Percentiles rank a stretch among this genome's conserved stretches.
phyloP scores from a whole-genome alignment of 1,140 invertebrate genomes.

The Helicoverpa armigera region DNA sequence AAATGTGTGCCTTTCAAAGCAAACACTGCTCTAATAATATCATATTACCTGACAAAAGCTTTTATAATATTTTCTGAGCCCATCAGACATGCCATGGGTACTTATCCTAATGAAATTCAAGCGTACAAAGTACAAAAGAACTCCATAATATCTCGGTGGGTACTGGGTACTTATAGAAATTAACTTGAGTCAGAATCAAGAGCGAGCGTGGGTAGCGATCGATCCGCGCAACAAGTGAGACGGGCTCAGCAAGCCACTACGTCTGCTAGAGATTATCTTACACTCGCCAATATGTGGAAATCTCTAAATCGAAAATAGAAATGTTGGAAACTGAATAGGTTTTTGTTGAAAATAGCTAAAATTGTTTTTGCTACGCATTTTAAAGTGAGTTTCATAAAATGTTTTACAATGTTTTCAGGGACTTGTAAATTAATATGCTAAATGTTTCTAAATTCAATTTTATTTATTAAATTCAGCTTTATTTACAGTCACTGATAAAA shows the following conservation, averaged over 20 bases:
- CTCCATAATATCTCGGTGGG: slow-evolving; percentile 50
- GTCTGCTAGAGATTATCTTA: slow-evolving; percentile 39
- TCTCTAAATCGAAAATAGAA: background rate
- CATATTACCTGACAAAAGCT: background rate
- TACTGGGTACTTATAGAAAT: slow-evolving; percentile 67
- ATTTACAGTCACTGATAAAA: too few relatives aligned
- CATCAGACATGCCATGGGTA: background rate
- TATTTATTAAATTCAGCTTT: too few relatives aligned
- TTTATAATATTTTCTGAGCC: slow-evolving; percentile 10
- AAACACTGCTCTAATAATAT: background rate
- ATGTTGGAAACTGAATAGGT: background rate
- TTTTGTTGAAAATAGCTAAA: background rate
- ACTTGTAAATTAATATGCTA: too few relatives aligned
- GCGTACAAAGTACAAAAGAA: slow-evolving; percentile 54
- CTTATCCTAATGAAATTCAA: slow-evolving; percentile 31
- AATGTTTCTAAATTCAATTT: too few relatives aligned
- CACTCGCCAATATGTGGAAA: slow-evolving; percentile 18
- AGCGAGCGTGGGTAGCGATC: slow-evolving; percentile 62
- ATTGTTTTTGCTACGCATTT: too few relatives aligned
- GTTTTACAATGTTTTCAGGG: too few relatives aligned
- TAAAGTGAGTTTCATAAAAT: too few relatives aligned
- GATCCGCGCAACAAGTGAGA: slow-evolving; percentile 78
- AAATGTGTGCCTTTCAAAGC: too few relatives aligned
- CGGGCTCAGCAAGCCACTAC: slow-evolving; percentile 37
- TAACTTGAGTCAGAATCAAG: slow-evolving; percentile 63